phyloP scores from a whole-genome alignment of 2,113 vertebrate species.

The Tauraco erythrolophus region DNA sequence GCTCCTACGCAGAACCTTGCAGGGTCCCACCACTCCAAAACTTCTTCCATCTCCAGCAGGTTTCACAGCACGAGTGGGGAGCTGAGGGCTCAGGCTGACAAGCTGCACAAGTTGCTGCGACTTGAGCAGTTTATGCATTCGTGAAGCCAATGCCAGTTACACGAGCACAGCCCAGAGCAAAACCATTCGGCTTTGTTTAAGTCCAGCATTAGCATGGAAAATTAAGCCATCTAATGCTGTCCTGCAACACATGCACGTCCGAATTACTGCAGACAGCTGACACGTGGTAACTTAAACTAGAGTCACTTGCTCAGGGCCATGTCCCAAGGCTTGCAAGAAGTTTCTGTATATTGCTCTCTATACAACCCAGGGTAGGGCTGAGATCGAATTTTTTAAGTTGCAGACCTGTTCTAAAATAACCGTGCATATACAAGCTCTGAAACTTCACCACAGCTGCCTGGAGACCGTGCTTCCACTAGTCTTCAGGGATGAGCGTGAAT shows the following conservation, averaged over 20 bases:
- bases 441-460: slow-evolving; percentile 15
- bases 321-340: neutral
- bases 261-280: neutral
- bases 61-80: fast-evolving
- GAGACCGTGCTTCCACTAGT: neutral
- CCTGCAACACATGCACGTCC: fast-evolving
- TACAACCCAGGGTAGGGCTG: neutral
- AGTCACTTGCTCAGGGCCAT: neutral
- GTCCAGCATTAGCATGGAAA: neutral
- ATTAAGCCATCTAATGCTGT: neutral
- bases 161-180: neutral
- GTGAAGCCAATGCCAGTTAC: neutral
- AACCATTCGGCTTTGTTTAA: neutral
- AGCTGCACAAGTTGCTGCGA: neutral
- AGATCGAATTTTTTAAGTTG: neutral
- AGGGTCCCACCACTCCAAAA: neutral
- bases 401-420: neutral
- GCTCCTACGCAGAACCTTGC: neutral
- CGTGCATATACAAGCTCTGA: neutral
- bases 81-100: neutral
- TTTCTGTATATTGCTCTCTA: neutral
- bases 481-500: slow-evolving; percentile 3
- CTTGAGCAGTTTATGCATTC: neutral
- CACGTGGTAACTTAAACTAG: fast-evolving
- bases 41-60: neutral